Percentiles rank a stretch among this genome's conserved stretches.
Conservation (phyloP, 1,140 invertebrate genomes). For the Ceratoteleas bidentatus region DNA sequence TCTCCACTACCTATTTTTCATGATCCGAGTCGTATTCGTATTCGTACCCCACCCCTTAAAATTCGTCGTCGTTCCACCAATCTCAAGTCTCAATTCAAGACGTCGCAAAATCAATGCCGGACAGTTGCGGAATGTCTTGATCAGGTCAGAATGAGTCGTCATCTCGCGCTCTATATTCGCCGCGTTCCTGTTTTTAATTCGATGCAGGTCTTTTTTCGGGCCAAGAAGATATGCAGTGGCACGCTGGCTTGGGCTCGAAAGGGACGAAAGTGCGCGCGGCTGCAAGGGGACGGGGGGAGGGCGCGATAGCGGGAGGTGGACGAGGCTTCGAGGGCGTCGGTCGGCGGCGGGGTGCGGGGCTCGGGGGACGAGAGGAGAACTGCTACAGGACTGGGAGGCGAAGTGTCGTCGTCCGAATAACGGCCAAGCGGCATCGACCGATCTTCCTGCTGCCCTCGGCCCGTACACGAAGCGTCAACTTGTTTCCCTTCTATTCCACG, state of each 20-base stretch:
- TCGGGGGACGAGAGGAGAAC: slow-evolving; percentile 48
- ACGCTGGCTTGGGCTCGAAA: slow-evolving; percentile 71
- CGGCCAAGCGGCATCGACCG: slow-evolving; percentile 82
- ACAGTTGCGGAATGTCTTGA: no score
- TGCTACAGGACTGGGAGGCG: slow-evolving; percentile 76
- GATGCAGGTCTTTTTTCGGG: slow-evolving; percentile 48
- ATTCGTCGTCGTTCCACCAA: no score
- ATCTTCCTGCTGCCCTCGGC: slow-evolving; percentile 78
- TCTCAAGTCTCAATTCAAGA: no score
- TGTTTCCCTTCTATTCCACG: slow-evolving; percentile 80
- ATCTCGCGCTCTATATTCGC: slow-evolving; percentile 36
- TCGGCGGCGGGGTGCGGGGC: slow-evolving; percentile 41
- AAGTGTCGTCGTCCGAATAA: slow-evolving; percentile 83
- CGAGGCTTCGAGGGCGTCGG: slow-evolving; percentile 66
- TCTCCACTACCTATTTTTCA: no score
- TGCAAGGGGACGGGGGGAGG: slow-evolving; percentile 20
- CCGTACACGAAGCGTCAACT: slow-evolving; percentile 79
- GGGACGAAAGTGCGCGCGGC: slow-evolving; percentile 58
- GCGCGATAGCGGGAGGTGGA: slow-evolving; percentile 65
- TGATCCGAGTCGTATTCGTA: no score
- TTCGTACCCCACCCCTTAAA: no score
- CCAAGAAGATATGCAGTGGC: slow-evolving; percentile 70
- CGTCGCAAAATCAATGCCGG: no score
- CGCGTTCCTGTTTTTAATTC: slow-evolving; percentile 59
- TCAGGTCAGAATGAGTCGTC: slow-evolving; percentile 39